phyloP scores from a whole-genome alignment of 1,140 invertebrate species.

The Archegozetes longisetosus region DNA sequence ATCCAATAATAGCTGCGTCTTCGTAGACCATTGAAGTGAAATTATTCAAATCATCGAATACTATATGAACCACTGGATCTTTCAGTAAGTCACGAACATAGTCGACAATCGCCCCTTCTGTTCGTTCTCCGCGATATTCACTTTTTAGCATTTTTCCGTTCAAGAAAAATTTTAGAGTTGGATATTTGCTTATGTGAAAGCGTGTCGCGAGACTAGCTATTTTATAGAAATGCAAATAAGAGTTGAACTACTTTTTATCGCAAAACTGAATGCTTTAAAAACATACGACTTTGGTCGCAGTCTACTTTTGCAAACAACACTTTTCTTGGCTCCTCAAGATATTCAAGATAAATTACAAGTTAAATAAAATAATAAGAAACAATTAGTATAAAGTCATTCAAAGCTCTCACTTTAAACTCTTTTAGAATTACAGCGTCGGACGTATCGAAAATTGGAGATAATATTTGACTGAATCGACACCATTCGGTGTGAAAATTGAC shows the following conservation, averaged over 20 bases:
- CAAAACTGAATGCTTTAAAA: not conserved
- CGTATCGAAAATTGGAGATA: constrained; percentile 91
- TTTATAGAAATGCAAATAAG: no score
- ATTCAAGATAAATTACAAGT: no score
- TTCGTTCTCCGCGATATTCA: constrained; percentile 76
- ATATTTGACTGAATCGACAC: constrained; percentile 64
- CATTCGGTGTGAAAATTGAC: constrained; percentile 23
- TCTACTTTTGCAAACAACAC: constrained; percentile 95
- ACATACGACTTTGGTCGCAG: constrained; percentile 46
- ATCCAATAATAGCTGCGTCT: not conserved
- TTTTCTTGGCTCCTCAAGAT: constrained; percentile 34
- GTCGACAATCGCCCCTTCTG: constrained; percentile 63
- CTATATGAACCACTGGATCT: constrained; percentile 68
- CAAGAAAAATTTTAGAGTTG: constrained; percentile 85
- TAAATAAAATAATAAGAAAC: no score
- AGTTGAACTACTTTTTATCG: no score
- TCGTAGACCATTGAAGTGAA: constrained; percentile 37
- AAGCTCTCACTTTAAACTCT: constrained; percentile 46
- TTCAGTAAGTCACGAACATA: constrained; percentile 75
- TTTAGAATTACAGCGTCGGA: constrained; percentile 67
- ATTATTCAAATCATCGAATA: constrained; percentile 41
- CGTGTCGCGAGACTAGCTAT: constrained; percentile 64
- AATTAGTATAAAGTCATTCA: no score
- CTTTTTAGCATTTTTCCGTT: constrained; percentile 84
- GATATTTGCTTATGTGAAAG: constrained; percentile 95